Evolutionary conservation across 2,797 vertebrate species (phyloP), one percentile per base, ranked within the genome.

Genomic region (Peromyscus nudipes): DNA sequence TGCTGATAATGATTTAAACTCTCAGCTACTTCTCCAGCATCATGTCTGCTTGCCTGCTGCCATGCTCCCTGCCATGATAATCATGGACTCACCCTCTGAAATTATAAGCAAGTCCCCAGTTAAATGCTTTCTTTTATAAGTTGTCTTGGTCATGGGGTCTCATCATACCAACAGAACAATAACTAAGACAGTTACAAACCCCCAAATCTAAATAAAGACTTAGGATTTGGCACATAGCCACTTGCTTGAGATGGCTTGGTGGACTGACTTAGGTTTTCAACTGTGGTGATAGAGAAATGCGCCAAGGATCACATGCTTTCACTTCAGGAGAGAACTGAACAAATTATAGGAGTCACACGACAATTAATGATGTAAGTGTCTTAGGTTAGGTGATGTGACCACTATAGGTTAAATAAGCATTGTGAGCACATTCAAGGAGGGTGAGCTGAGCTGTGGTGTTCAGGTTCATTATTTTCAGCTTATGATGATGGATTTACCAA

Each of bases 171-270:
- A 49, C 3, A 85, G 6, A 23, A 34, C 31, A 85, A 57, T 85
- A 16, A 85, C 43, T 69, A 85, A 67, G 43, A 69, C 1, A 37
- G 49, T 40, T n/a, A 40, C 31, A 19, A 91, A 90, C 87, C 14
- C 21, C 64, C 94, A 97, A 94, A 84, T 21, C 79, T 49, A 97
- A 96, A 91, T n/a, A 49, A 55, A 69, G 31, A 92, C 64, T n/a
- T n/a, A 77, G 34, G 83, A 64, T 91, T 49, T 85, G 21, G 82
- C 76, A 37, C 5, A 37, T 11, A 27, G 40, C 40, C 23, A 23
- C 52, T 1, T 69, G 34, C 71, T 49, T 84, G 69, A 55, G 27
- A 84, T 37, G n/a, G 37, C 25, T 34, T 57, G 46, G 29, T 1
- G 1, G n/a, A 94, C 55, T 88, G 52, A 40, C 25, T 25, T 52